Evolutionary conservation across 2,888 invertebrate species (phyloP).

Genomic region (Siphlonurus alternatus): DNA sequence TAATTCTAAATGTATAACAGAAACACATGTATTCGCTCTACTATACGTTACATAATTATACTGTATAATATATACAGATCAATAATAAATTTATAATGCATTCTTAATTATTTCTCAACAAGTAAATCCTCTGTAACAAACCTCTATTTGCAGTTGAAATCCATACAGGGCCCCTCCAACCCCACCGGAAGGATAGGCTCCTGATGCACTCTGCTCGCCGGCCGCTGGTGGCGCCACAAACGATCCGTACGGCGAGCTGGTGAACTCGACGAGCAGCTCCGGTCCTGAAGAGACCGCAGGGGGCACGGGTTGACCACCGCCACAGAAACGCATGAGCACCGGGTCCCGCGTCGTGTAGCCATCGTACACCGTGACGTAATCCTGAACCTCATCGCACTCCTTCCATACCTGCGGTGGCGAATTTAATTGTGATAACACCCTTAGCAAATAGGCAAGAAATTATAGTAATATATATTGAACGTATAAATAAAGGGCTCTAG

Average conservation of each 20-base stretch:
- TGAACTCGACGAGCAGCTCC: constrained; percentile 75
- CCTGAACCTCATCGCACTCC: constrained; percentile 71
- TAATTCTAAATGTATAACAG: too few relatives aligned
- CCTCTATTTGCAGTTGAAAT: constrained; percentile 68
- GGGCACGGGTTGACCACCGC: constrained; percentile 72
- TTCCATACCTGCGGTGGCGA: constrained; percentile 48
- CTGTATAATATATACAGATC: too few relatives aligned
- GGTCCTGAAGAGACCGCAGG: constrained; percentile 75
- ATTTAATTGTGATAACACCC: neutral
- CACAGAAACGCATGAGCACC: constrained; percentile 75
- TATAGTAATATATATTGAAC: neutral
- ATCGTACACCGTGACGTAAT: constrained; percentile 77
- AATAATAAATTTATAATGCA: too few relatives aligned
- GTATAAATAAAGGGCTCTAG: too few relatives aligned
- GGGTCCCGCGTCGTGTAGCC: constrained; percentile 79
- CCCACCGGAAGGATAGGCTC: neutral
- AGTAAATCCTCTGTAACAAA: too few relatives aligned
- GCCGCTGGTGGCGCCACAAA: constrained; percentile 33
- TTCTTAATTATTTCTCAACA: neutral
- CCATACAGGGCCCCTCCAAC: constrained; percentile 45
- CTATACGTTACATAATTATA: too few relatives aligned
- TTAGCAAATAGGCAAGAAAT: neutral
- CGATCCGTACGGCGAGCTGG: constrained; percentile 77
- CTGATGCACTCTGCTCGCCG: constrained; percentile 8
- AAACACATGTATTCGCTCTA: too few relatives aligned